Evolutionary conservation across 2,113 vertebrate species (phyloP), one percentile per base, ranked within the genome.

Genomic region (Ammodytes dubius): DNA sequence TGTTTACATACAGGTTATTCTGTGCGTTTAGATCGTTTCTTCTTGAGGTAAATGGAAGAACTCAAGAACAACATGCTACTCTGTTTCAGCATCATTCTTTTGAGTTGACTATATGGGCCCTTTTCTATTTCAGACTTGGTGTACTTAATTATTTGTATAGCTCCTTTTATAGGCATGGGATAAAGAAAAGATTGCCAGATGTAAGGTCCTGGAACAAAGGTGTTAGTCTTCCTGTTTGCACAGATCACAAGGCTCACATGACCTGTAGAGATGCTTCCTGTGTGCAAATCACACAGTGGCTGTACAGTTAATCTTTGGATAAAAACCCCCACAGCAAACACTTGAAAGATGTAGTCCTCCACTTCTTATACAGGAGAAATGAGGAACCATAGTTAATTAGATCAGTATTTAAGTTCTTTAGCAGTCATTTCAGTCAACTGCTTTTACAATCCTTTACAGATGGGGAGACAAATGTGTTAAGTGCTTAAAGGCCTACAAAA

Each of bases 151-250:
- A 68, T 85, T 84, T 86, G 82, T 88, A 70, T 54, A 73, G 74
- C 57, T 63, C 10, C 77, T 84, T 89, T 93, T 90, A 87, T 89
- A 88, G 85, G 45, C 49, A 2, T 60, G 14, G 66, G 79, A 86
- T 74, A 53, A 79, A 46, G 76, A 80, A 37, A 67, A 74, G 61
- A 79, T 85, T 81, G 71, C 43, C 13, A 47, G 78, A 78, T 74
- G 66, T 45, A 45, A 8, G 4, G 13, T 37, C 74, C 79, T 77
- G 74, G 63, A 83, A 19, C 6, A 3, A 59, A 76, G 40, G 27
- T 43, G 27, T 76, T 73, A 3, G 19, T 69, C 66, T 77, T 85
- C 73, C 58, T 74, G 86, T 74, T 82, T 82, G 37, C 12, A 82
- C 40, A 46, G 56, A 57, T 81, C 46, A 52, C 37, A 61, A 54